Conservation (phyloP, 2,797 vertebrate species). For the Gymnocypris eckloni region DNA sequence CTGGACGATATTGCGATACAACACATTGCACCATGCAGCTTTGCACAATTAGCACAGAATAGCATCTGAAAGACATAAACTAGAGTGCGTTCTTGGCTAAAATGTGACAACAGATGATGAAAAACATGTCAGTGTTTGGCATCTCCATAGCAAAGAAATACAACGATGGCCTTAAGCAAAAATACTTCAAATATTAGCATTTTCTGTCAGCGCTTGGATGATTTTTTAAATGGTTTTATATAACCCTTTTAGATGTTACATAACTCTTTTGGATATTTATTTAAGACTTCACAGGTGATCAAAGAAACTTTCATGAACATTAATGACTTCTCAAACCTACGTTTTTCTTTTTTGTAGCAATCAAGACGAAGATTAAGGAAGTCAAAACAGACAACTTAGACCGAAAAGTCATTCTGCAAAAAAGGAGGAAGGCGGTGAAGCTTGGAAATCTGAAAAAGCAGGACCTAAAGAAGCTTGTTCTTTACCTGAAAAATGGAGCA, state of each 20-base stretch:
- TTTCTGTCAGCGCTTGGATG: background rate
- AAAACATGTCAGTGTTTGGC: constrained; percentile 39
- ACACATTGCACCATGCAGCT: constrained; percentile 32
- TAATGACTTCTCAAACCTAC: background rate
- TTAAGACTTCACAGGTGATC: background rate
- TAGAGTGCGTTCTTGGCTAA: constrained; percentile 41
- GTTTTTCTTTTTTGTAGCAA: constrained; percentile 74
- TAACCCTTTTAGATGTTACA: constrained; percentile 14
- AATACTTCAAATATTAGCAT: constrained; percentile 26
- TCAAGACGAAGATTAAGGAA: constrained; percentile 94
- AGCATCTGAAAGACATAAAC: constrained; percentile 60
- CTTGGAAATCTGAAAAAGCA: constrained; percentile 86
- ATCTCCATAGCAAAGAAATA: constrained; percentile 25
- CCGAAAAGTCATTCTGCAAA: constrained; percentile 89
- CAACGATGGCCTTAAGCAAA: constrained; percentile 35
- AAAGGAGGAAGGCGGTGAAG: constrained; percentile 88
- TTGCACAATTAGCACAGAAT: constrained; percentile 40
- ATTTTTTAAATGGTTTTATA: constrained; percentile 3
- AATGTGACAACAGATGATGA: constrained; percentile 47
- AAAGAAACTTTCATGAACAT: background rate
- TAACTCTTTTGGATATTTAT: background rate
- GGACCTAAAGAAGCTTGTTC: constrained; percentile 88
- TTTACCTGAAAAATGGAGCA: constrained; percentile 92
- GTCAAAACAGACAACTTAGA: constrained; percentile 88
- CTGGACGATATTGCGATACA: constrained; percentile 21